Conservation (phyloP, 2,797 vertebrate genomes). For the Sebastes paucispinis region DNA sequence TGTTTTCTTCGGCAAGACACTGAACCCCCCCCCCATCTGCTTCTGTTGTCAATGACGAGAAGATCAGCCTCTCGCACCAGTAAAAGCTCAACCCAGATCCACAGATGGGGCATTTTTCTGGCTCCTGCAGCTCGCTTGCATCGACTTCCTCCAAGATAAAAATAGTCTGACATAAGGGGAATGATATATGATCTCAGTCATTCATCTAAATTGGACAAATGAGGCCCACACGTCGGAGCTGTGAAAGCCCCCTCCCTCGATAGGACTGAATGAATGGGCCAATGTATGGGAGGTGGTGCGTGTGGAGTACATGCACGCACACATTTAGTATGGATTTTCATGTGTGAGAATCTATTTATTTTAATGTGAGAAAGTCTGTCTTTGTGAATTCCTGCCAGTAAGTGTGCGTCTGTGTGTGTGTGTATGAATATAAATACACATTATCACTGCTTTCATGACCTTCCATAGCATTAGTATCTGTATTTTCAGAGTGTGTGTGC, state of each 20-base stretch:
- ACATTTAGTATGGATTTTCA: constrained; percentile 15
- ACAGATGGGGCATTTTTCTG: constrained; percentile 35
- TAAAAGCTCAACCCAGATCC: constrained; percentile 16
- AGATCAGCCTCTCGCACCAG: constrained; percentile 20
- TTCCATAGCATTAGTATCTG: constrained; percentile 5
- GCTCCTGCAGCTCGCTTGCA: constrained; percentile 23
- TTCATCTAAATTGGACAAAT: constrained; percentile 76
- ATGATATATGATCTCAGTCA: constrained; percentile 73
- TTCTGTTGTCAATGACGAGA: constrained; percentile 24
- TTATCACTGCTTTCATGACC: constrained; percentile 1
- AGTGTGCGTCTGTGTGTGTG: neutral
- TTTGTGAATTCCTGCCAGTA: neutral
- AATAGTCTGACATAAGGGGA: constrained; percentile 58
- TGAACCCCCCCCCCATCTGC: neutral
- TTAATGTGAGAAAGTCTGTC: constrained; percentile 5
- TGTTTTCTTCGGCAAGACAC: constrained; percentile 1
- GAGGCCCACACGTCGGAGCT: constrained; percentile 68
- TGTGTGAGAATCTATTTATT: constrained; percentile 16
- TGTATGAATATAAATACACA: constrained; percentile 22
- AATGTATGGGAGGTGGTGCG: constrained; percentile 18
- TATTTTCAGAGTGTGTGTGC: constrained; percentile 3
- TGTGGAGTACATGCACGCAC: neutral
- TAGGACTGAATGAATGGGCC: constrained; percentile 44
- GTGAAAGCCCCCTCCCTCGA: constrained; percentile 43
- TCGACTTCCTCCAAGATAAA: constrained; percentile 55